Percentiles rank a stretch among this genome's conserved stretches.
phyloP scores from a whole-genome alignment of 2,888 invertebrate species.

The Nysson spinosus region DNA sequence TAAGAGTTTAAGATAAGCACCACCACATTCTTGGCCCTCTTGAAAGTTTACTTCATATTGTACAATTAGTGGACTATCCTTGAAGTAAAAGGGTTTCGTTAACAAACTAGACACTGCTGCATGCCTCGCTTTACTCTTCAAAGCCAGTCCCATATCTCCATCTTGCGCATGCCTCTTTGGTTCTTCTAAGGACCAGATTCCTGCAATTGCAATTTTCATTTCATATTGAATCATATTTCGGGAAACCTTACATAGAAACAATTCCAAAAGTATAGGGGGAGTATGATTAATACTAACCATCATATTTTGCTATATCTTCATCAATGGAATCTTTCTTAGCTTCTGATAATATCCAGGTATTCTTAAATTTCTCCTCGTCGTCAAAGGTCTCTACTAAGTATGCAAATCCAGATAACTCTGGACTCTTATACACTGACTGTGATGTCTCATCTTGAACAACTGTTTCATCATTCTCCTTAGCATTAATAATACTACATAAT shows the following conservation, averaged over 20 bases:
- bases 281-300: conserved; percentile 86
- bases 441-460: conserved; percentile 40
- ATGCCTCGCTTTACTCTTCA: conserved; percentile 97
- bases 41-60: conserved; percentile 97
- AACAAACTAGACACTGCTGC: conserved; percentile 93
- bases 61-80: conserved; percentile 89
- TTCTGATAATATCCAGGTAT: conserved; percentile 91
- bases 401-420: conserved; percentile 81
- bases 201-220: conserved; percentile 67
- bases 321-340: conserved; percentile 94
- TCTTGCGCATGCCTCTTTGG: conserved; percentile 87
- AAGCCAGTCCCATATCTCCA: conserved; percentile 91
- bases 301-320: conserved; percentile 95
- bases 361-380: conserved; percentile 84
- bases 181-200: conserved; percentile 85
- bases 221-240: too few species aligned
- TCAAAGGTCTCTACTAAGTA: conserved; percentile 94
- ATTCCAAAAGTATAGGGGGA: not conserved
- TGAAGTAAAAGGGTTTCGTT: conserved; percentile 89
- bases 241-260: too few species aligned
- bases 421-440: conserved; percentile 82
- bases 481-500: conserved; percentile 44
- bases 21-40: conserved; percentile 99
- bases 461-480: conserved; percentile 53
- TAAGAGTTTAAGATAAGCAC: conserved; percentile 96